Percentiles rank a stretch among this genome's conserved stretches.
These are phyloP conservation scores for Bombylius discolor DNA, from an alignment of 2,888 invertebrate species.

Conservation along the genomic window DNA sequence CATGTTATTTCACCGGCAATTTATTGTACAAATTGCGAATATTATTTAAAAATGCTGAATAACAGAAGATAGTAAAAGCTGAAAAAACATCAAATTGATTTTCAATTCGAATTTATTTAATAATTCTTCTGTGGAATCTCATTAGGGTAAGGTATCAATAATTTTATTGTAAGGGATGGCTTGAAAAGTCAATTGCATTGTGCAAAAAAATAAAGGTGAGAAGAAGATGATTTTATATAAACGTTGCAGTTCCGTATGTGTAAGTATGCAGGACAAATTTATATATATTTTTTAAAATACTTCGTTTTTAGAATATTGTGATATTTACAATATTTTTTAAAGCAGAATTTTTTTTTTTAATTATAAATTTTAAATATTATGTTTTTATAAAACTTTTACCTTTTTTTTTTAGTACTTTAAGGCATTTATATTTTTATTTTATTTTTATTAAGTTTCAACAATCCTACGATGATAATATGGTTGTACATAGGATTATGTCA, in stretches of 20 bases:
- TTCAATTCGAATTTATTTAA: too few relatives aligned
- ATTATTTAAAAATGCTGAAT: conserved; percentile 62
- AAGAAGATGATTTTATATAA: neutral
- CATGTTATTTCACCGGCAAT: conserved; percentile 61
- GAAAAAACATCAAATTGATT: too few relatives aligned
- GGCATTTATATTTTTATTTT: too few relatives aligned
- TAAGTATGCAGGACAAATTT: conserved; percentile 4
- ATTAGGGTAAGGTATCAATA: neutral
- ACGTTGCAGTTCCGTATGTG: neutral
- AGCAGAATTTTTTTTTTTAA: neutral
- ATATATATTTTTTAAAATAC: conserved; percentile 1
- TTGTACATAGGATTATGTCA: conserved; percentile 21
- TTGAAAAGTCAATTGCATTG: neutral
- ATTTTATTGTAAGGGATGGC: neutral
- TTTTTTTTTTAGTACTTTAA: neutral
- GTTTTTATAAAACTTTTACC: conserved; percentile 3
- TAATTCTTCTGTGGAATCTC: neutral
- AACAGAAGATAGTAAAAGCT: conserved; percentile 26
- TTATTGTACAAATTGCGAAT: conserved; percentile 85
- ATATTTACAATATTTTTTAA: conserved; percentile 15
- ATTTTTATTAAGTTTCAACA: too few relatives aligned
- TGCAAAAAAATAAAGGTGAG: too few relatives aligned
- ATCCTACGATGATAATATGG: conserved; percentile 16
- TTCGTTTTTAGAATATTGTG: conserved; percentile 11
- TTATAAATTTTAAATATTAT: neutral